Base-by-base conservation (phyloP, 2,888 invertebrate genomes). In the Camptogramma bilineatum region DNA sequence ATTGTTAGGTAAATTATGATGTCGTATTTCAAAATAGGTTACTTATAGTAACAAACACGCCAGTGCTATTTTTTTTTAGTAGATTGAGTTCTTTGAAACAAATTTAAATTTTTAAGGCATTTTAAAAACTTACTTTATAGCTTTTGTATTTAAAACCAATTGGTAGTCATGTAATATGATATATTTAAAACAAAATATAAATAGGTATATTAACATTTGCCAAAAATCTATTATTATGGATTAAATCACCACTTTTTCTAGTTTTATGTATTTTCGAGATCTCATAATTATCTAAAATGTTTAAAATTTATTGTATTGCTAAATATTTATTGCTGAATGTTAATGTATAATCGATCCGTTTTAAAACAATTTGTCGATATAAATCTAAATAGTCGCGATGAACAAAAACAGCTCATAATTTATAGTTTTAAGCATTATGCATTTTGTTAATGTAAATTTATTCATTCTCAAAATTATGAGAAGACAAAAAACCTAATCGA, bases 1-100 rank as follows among this genome's bases (percentile, higher is more conserved):
- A 91, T 92, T 91, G 88, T 81, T 91, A 91, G 91, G 87, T 90
- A 91, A 91, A 91, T 78, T 70, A 68, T 65, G 64, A 68, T 24
- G 67, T 64, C 55, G 70, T 82, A 82, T 46, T 57, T 52, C 16
- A 44, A 55, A 72, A 76, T 81, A 73, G 64, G 65, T 47, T 62
- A 74, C 63, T 58, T 75, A 74, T 77, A 73, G n/a, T n/a, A 73
- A 73, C 68, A 64, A 69, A 72, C 63, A 76, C 78, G 77, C 75
- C 79, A 73, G 67, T 50, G 54, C 60, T 62, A 69, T 76, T 75
- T 70, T 66, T 57, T 67, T 56, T 76, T 73, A 73, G 76, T 77
- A 75, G 57, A 21, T 9, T 62, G 21, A 63, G 31, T 52, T 64
- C 28, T 28, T 28, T 4, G 4, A 7, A 28, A 28, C 28, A 28